Conservation (phyloP, 2,113 vertebrate species). For the Zootoca vivipara region DNA sequence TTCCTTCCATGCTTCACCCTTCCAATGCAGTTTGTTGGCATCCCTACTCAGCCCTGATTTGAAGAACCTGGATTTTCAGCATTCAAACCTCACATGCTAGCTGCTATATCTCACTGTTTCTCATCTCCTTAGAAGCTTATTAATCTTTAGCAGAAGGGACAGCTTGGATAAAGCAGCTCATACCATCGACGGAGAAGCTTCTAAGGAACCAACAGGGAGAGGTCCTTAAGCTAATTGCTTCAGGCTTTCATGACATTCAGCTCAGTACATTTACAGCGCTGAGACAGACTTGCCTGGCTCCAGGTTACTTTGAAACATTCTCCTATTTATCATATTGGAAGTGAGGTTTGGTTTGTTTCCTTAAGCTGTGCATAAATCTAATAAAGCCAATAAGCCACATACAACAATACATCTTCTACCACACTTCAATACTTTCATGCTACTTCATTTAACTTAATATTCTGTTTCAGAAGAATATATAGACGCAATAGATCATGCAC, state of each 20-base stretch:
- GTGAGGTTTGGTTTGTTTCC: slow-evolving; percentile 27
- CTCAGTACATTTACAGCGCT: slow-evolving; percentile 1
- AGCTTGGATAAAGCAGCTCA: not conserved
- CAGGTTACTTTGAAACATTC: not conserved
- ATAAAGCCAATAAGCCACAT: not conserved
- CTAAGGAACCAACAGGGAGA: not conserved
- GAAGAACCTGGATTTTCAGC: not conserved
- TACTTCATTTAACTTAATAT: slow-evolving; percentile 17
- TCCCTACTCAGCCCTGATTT: not conserved
- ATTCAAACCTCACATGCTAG: not conserved
- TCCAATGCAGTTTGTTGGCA: not conserved
- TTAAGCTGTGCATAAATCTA: slow-evolving; percentile 13
- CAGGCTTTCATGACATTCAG: slow-evolving; percentile 6
- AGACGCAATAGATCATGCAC: not conserved
- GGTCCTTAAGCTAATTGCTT: not conserved
- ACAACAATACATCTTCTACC: not conserved
- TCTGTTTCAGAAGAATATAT: slow-evolving; percentile 5
- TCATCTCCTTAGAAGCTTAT: not conserved
- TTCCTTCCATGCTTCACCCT: not conserved
- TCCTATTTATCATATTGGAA: slow-evolving; percentile 15
- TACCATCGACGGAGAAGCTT: not conserved
- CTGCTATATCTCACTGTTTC: not conserved
- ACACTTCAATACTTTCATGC: slow-evolving; percentile 23
- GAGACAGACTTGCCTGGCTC: not conserved
- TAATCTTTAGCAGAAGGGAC: slow-evolving; percentile 10